phyloP scores from a whole-genome alignment of 2,797 vertebrate genomes.

The Danio choprae region DNA sequence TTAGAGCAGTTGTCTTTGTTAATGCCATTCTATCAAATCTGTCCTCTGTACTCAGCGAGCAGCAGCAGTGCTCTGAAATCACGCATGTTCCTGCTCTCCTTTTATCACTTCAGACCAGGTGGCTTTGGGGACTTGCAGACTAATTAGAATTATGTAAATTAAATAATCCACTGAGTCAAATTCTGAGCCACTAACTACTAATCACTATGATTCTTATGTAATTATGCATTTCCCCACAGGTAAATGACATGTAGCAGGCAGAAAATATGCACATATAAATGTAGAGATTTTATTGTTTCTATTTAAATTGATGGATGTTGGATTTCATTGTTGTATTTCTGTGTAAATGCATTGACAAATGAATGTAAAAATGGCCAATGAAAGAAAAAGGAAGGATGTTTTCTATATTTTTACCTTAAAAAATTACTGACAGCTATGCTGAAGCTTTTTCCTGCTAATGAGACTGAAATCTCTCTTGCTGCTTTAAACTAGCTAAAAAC shows the following conservation, averaged over 20 bases:
- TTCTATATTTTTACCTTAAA: too few relatives aligned
- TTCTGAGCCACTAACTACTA: conserved; percentile 67
- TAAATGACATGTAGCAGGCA: conserved; percentile 57
- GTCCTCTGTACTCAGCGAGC: conserved; percentile 61
- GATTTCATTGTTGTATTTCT: not conserved
- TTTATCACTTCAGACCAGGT: conserved; percentile 77
- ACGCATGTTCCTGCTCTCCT: conserved; percentile 55
- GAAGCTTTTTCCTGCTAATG: too few relatives aligned
- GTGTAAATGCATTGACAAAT: not conserved
- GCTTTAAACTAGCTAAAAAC: too few relatives aligned
- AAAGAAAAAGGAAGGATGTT: too few relatives aligned
- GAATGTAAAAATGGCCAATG: not conserved
- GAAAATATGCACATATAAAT: conserved; percentile 49
- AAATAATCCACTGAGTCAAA: conserved; percentile 72
- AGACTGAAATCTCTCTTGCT: too few relatives aligned
- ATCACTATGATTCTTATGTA: conserved; percentile 58
- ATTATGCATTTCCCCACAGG: conserved; percentile 63
- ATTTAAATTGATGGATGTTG: conserved; percentile 54
- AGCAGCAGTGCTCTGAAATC: conserved; percentile 56
- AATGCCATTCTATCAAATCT: conserved; percentile 63
- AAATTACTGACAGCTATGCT: too few relatives aligned
- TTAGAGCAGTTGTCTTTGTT: conserved; percentile 37
- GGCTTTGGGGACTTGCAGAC: conserved; percentile 67
- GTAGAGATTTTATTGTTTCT: conserved; percentile 42
- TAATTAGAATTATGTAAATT: conserved; percentile 82